These are phyloP conservation scores for Pemphredon lugubris DNA, from an alignment of 2,888 invertebrate genomes.

Conservation along the genomic window DNA sequence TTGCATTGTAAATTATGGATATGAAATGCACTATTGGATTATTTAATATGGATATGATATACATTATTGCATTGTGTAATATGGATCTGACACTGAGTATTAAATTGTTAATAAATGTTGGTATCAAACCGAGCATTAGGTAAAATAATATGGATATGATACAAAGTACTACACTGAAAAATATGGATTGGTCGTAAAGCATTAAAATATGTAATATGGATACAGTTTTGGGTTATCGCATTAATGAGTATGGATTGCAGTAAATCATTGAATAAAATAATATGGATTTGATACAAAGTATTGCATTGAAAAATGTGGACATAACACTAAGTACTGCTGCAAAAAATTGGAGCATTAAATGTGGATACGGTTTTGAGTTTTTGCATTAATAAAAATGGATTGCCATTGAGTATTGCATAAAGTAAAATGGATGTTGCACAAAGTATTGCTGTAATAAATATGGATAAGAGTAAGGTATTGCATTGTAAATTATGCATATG, in stretches of 20 bases:
- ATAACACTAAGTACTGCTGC: not conserved
- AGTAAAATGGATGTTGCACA: not conserved
- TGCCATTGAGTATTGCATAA: conserved; percentile 12
- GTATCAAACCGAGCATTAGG: not conserved
- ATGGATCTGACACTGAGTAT: conserved; percentile 5
- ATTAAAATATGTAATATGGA: not conserved
- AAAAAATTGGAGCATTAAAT: not conserved
- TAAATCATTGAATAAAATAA: not conserved
- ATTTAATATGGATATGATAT: not conserved
- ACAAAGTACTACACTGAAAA: not conserved
- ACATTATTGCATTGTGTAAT: conserved; percentile 2
- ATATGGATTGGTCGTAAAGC: conserved; percentile 13
- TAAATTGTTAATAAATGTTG: conserved; percentile 2
- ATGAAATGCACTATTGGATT: not conserved
- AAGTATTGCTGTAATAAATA: not conserved
- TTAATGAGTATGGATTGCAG: not conserved
- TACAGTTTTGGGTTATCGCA: not conserved
- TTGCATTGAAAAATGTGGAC: conserved; percentile 5
- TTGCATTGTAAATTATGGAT: not conserved
- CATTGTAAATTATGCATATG: not conserved
- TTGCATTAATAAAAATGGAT: conserved; percentile 8
- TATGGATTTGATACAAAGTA: not conserved
- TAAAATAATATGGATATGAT: not conserved
- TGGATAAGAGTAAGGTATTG: conserved; percentile 1
- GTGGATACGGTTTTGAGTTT: not conserved